Percentiles rank a stretch among this genome's conserved stretches.
phyloP scores from a whole-genome alignment of 2,888 invertebrate genomes.

The Hofmannophila pseudospretella region DNA sequence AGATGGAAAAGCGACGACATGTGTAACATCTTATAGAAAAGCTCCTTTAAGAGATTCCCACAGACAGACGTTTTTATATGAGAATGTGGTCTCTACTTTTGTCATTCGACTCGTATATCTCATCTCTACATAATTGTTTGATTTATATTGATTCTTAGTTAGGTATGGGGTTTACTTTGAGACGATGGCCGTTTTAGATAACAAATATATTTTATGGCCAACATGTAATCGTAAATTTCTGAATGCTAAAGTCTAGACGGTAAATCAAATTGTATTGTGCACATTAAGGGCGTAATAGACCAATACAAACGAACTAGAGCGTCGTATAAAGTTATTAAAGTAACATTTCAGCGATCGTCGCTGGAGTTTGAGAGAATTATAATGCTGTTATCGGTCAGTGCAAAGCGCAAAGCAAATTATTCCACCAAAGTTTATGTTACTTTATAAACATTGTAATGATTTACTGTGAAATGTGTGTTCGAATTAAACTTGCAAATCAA shows the following conservation, averaged over 20 bases:
- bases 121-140: too few species aligned
- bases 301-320: conserved; percentile 55
- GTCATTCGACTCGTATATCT: too few species aligned
- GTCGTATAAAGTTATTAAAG: conserved; percentile 71
- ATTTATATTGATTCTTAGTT: too few species aligned
- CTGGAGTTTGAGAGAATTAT: conserved; percentile 55
- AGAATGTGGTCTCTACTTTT: too few species aligned
- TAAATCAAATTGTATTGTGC: conserved; percentile 56
- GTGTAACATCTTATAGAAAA: conserved; percentile 21
- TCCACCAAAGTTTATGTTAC: conserved; percentile 6
- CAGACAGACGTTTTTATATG: conserved; percentile 4
- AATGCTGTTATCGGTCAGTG: conserved; percentile 57
- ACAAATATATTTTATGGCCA: conserved; percentile 9
- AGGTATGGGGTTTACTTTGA: not conserved
- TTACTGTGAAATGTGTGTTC: too few species aligned
- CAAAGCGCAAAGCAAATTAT: conserved; percentile 29
- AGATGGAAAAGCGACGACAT: conserved; percentile 23
- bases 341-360: conserved; percentile 61
- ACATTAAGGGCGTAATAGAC: conserved; percentile 49
- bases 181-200: conserved; percentile 3
- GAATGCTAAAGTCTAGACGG: conserved; percentile 31
- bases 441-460: conserved; percentile 1
- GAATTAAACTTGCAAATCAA: not conserved
- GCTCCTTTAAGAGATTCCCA: conserved; percentile 24
- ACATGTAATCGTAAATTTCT: conserved; percentile 30